These are phyloP conservation scores for Lochmaea crataegi DNA, from an alignment of 2,888 invertebrate species.

Conservation along the genomic window DNA sequence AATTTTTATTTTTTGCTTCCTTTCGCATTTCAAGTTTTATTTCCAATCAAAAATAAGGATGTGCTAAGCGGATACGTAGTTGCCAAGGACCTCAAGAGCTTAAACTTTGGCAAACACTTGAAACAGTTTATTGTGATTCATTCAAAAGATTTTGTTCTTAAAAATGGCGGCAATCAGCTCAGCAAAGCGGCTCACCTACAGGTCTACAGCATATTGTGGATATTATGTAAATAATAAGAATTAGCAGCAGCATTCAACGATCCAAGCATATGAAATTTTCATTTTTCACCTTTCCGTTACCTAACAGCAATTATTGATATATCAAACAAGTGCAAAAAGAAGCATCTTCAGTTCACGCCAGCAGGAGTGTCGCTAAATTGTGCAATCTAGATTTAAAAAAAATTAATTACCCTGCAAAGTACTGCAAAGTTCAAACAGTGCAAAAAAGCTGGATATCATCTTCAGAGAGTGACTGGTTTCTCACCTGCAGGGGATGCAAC, in stretches of 20 bases:
- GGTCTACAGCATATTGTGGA: background rate
- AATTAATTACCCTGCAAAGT: constrained; percentile 7
- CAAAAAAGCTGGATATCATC: constrained; percentile 21
- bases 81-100: background rate
- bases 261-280: too few relatives aligned
- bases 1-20: too few relatives aligned
- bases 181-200: background rate
- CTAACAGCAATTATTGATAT: too few relatives aligned
- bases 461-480: constrained; percentile 56
- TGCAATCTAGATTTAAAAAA: background rate
- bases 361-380: background rate
- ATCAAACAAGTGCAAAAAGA: background rate
- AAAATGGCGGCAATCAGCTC: background rate
- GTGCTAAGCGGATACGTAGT: too few relatives aligned
- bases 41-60: too few relatives aligned
- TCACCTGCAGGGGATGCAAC: constrained; percentile 82
- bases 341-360: background rate
- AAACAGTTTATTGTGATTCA: background rate
- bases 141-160: background rate
- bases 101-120: too few relatives aligned
- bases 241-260: background rate
- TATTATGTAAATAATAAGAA: background rate
- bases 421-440: constrained; percentile 5
- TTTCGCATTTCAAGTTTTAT: too few relatives aligned
- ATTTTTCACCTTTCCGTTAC: background rate